These are phyloP conservation scores for Silurus meridionalis DNA, from an alignment of 2,113 vertebrate species.

Conservation along the genomic window DNA sequence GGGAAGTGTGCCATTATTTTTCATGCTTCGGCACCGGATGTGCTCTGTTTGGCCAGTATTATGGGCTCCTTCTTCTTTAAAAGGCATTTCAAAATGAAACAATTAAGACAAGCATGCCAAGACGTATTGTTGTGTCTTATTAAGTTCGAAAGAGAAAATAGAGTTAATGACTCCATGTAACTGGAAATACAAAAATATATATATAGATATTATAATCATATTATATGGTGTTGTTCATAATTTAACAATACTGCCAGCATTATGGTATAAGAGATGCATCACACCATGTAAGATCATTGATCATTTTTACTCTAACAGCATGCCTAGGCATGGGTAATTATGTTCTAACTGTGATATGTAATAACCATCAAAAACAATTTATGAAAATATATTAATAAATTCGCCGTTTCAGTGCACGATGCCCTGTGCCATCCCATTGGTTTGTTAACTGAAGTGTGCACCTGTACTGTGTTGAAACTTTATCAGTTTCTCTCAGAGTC, in stretches of 20 bases:
- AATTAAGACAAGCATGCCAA: neutral
- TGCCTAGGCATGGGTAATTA: neutral
- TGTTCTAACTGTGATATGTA: neutral
- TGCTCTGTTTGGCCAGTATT: neutral
- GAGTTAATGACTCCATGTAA: neutral
- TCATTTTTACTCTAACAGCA: neutral
- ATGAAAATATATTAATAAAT: neutral
- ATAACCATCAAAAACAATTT: too few relatives aligned
- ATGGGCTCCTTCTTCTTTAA: neutral
- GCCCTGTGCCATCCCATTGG: too few relatives aligned
- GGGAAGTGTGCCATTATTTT: constrained; percentile 28
- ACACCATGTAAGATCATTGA: neutral
- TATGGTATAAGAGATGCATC: neutral
- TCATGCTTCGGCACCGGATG: constrained; percentile 8
- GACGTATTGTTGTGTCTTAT: neutral
- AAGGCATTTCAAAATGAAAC: neutral
- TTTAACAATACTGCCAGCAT: neutral
- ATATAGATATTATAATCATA: too few relatives aligned
- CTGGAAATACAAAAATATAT: neutral
- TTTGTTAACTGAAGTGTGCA: neutral
- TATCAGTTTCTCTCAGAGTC: neutral
- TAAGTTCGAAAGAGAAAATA: neutral
- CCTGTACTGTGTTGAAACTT: neutral
- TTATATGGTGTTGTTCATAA: neutral
- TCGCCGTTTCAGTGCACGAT: neutral